Base-by-base conservation (phyloP, 2,888 invertebrate species). In the Meiosimyza decipiens region DNA sequence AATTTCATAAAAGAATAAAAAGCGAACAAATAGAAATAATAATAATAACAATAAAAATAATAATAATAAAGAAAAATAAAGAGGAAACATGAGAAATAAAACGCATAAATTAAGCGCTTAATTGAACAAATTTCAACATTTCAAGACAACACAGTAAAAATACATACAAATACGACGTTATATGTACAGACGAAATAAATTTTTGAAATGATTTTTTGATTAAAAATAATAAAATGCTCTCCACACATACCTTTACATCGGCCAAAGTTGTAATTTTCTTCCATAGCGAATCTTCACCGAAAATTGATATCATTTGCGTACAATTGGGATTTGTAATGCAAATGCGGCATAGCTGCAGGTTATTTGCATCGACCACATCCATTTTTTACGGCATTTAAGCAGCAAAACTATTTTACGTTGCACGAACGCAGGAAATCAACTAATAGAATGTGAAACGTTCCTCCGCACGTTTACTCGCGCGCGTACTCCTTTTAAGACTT, bases 241-340 rank as follows among this genome's bases (percentile, higher is more conserved):
- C 55, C 40, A 55, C 60, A 72, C 72, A 76, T 79, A 87, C 86
- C 84, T 87, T 82, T 67, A 86, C 86, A 81, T 86, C 83, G 71
- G 86, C 86, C 79, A 86, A 78, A 74, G 83, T 83, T 77, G 83
- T 84, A 71, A 86, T 86, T 81, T 87, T 87, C 77, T 83, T 82
- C 85, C 86, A 86, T 62, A 86, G 76, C 52, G 82, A 83, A 77
- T 86, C 87, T 82, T 87, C 86, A 74, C 87, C 86, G 75, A 87
- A 86, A 76, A 86, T 87, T 76, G 87, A 84, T 75, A 87, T 84
- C 85, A 86, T 85, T 80, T 85, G 84, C 76, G 82, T 81, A 73
- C 82, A 80, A 76, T 81, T 82, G 78, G 80, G 80, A 79, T 81
- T 80, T 78, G 85, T 82, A 74, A 87, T 85, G 83, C 86, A 86